Evolutionary conservation across 2,113 vertebrate genomes (phyloP).

Genomic region (Poicephalus gulielmi): DNA sequence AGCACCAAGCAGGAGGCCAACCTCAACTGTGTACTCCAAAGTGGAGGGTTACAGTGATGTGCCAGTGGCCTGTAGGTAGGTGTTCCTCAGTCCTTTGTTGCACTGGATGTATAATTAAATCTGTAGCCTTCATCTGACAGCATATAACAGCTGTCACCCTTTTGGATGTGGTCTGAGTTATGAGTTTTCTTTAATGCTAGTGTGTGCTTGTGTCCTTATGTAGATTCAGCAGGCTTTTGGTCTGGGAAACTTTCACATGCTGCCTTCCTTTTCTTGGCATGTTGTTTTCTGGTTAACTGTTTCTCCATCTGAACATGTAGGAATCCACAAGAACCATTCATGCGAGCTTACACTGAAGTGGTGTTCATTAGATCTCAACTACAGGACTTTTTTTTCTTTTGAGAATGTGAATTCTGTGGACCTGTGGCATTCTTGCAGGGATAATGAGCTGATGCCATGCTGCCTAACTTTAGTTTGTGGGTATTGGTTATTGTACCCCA

Average conservation of each 20-base stretch:
- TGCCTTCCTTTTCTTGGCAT: neutral
- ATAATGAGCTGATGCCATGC: accelerated
- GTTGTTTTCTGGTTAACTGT: neutral
- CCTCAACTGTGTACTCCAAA: neutral
- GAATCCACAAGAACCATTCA: neutral
- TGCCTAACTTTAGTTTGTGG: neutral
- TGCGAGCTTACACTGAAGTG: neutral
- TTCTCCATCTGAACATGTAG: neutral
- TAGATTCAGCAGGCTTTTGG: neutral
- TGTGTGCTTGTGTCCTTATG: neutral
- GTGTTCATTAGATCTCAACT: neutral
- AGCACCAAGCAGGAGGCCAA: neutral
- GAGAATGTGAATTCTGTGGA: neutral
- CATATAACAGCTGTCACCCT: neutral
- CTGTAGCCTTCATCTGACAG: neutral
- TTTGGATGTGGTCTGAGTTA: neutral
- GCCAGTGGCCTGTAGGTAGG: neutral
- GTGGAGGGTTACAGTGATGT: neutral
- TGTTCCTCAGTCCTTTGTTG: neutral
- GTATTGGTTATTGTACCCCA: neutral
- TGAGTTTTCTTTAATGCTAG: accelerated
- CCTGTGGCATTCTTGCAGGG: neutral
- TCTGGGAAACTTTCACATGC: neutral
- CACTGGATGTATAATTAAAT: neutral
- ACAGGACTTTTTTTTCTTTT: neutral